A percentile compares a stretch with the other conserved stretches of the same genome.
Conservation (phyloP, 2,888 invertebrate species). For the Acleris literana region DNA sequence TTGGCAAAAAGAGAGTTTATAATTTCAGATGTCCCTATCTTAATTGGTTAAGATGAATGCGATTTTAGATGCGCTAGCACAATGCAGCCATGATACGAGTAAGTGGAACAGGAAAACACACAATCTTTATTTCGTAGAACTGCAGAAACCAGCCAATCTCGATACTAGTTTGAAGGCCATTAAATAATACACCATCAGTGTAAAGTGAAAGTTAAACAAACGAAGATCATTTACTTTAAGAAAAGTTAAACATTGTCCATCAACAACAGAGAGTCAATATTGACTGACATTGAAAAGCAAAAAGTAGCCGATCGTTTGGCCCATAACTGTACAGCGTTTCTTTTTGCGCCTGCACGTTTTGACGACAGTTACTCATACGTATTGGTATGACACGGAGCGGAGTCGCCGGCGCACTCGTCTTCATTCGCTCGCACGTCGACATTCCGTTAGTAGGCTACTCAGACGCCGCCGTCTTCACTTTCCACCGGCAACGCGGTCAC, state of each 20-base stretch:
- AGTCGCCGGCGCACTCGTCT: slow-evolving; percentile 40
- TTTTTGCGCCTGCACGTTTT: slow-evolving; percentile 53
- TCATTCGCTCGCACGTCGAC: slow-evolving; percentile 64
- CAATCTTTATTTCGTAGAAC: too few relatives aligned
- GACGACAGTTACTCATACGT: slow-evolving; percentile 52
- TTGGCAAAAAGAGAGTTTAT: too few relatives aligned
- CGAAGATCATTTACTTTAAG: slow-evolving; percentile 5
- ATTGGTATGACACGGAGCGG: slow-evolving; percentile 61
- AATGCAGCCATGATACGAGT: too few relatives aligned
- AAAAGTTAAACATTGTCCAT: slow-evolving; percentile 19
- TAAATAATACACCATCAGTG: background rate
- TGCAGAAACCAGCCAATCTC: too few relatives aligned
- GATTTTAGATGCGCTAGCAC: too few relatives aligned
- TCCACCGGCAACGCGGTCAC: slow-evolving; percentile 51
- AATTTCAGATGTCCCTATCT: too few relatives aligned
- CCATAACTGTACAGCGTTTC: slow-evolving; percentile 68
- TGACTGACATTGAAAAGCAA: slow-evolving; percentile 23
- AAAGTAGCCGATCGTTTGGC: slow-evolving; percentile 43
- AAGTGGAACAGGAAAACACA: too few relatives aligned
- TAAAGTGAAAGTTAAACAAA: background rate
- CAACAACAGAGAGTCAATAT: slow-evolving; percentile 11
- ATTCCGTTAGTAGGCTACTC: slow-evolving; percentile 68
- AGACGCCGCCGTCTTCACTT: slow-evolving; percentile 57
- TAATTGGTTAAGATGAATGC: too few relatives aligned
- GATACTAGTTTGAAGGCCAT: too few relatives aligned